Evolutionary conservation across 2,113 vertebrate genomes (phyloP), one percentile per base, ranked within the genome.

Genomic region (Chamaea fasciata): DNA sequence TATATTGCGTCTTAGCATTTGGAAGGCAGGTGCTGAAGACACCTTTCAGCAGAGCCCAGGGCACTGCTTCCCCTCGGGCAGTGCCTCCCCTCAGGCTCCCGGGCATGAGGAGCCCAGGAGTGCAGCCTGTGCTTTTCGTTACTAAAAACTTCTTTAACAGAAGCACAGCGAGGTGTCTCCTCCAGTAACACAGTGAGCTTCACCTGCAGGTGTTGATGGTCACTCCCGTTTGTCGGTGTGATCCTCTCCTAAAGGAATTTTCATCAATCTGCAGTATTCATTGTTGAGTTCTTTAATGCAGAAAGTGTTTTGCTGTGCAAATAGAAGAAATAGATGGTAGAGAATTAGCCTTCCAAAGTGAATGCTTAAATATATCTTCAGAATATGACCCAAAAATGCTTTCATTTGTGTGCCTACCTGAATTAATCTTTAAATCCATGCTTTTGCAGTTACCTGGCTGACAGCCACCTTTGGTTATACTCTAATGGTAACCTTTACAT

Each of bases 91-190:
- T n/a, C n/a, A n/a, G n/a, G 9, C 13, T 35, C 13, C n/a, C 28
- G 0, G 50, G 1, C 8, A 0, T 1, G 15, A 20, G n/a, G 20
- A 50, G 1, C n/a, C 2, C 5, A 0, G 9, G 13, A 2, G 13
- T 8, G 23, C 35, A 26, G 44, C 23, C 28, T 14, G 0, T 31
- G 24, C 13, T 33, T 46, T 75, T 41, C 41, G 11, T 75, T 46
- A 26, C 20, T 39, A 0, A 15, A 28, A 0, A 28, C 20, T 18
- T 53, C n/a, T 11, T 35, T 1, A 62, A 46, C 4, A 8, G 23
- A n/a, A 17, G 7, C 10, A 2, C 42, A 46, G 17, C 0, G 19
- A 59, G 11, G 5, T 46, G 6, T 42, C 11, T 70, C 2, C 11
- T 68, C 6, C 1, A 14, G 30, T 26, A 22, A 10, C 4, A 2